Conservation (phyloP, 1,140 invertebrate genomes). For the Macrobrachium rosenbergii region DNA sequence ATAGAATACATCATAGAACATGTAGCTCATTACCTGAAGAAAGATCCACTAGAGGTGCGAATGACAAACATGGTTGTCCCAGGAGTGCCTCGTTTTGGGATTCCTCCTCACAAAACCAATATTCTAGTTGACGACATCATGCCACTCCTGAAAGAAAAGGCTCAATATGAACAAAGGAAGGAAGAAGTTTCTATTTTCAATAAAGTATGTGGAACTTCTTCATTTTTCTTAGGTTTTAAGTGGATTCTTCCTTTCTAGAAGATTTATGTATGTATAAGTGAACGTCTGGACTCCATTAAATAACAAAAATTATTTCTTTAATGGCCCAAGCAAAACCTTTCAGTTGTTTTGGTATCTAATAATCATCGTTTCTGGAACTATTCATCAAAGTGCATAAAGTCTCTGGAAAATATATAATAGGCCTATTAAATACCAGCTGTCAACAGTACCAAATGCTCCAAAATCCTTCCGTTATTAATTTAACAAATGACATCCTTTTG, state of each 20-base stretch:
- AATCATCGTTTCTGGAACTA: neutral
- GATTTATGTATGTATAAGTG: neutral
- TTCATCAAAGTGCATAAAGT: neutral
- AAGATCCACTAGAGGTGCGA: constrained; percentile 77
- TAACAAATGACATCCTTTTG: too few species aligned
- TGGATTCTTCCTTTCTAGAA: neutral
- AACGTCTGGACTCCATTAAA: neutral
- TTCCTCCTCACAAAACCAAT: constrained; percentile 33
- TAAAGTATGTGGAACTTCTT: constrained; percentile 39
- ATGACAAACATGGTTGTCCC: constrained; percentile 68
- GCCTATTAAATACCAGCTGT: neutral
- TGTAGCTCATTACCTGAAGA: constrained; percentile 77
- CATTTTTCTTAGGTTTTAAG: neutral
- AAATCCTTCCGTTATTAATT: neutral
- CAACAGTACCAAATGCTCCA: too few species aligned
- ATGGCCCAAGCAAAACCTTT: neutral
- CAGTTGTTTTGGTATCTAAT: neutral
- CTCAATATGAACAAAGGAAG: constrained; percentile 42
- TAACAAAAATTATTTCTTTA: neutral
- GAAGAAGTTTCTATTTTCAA: constrained; percentile 59
- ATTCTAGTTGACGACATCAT: constrained; percentile 31
- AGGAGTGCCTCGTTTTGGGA: constrained; percentile 15
- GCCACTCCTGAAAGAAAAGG: constrained; percentile 31
- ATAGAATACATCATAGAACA: constrained; percentile 87
- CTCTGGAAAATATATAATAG: neutral